Evolutionary conservation across 2,113 vertebrate genomes (phyloP), one percentile per base, ranked within the genome.

Genomic region (Halcyon malimbica): DNA sequence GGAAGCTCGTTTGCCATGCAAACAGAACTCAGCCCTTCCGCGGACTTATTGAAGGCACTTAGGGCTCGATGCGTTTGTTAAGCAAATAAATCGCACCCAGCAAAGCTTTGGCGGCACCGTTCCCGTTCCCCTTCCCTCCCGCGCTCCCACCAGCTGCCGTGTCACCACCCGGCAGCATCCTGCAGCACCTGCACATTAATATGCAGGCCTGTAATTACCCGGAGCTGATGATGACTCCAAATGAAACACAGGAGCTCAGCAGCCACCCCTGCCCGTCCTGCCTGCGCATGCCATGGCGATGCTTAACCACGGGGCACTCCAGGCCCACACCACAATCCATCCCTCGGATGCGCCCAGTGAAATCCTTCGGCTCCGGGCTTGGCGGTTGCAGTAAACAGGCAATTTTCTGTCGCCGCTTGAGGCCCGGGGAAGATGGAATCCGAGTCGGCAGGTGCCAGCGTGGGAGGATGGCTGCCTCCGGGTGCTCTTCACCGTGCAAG

Each of bases 61-160:
- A 21, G 70, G 73, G 73, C 73, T 37, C 5, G 6, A 6, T 13
- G 41, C 12, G 2, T 95, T 93, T 77, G 75, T 35, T 86, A 12
- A 82, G 89, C 89, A 95, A 93, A 95, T 48, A 95, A 81, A 89
- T 81, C 9, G 48, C 89, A 78, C 59, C 74, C 20, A 5, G 65
- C 53, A 31, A 20, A 50, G 65, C 88, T 53, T 26, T 3, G 54
- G 76, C 3, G 37, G 59, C 60, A 9, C 44, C 11, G 10, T 51
- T 53, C 48, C 67, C 75, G 10, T 51, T 53, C 48, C 67, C 75
- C 42, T 73, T 81, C 59, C 69, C 4, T 0, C n/a, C 73, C 17
- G 2, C 1, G 25, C 46, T 70, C 48, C 80, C 37, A 53, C 70
- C 91, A 89, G 71, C 89, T 95, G 94, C 50, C 5, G 7, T 21